These are phyloP conservation scores for Luidia sarsii DNA, from an alignment of 53 echinoderm and acorn worm species.

Conservation along the genomic window DNA sequence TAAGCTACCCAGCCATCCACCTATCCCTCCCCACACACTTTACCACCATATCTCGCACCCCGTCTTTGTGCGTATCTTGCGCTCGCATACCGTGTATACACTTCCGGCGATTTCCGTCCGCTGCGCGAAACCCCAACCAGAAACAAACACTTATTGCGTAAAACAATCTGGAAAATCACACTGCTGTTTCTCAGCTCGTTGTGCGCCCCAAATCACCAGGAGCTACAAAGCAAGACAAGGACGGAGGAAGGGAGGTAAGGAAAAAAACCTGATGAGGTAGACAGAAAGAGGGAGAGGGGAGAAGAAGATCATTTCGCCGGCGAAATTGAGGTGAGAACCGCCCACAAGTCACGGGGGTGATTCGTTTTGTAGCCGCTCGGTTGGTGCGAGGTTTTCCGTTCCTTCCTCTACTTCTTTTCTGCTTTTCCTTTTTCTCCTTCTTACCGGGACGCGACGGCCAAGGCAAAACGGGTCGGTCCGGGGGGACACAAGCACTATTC, in stretches of 20 bases:
- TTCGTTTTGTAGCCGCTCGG: conserved; percentile 6
- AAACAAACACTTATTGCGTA: conserved; percentile 51
- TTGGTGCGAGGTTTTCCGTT: too few relatives aligned
- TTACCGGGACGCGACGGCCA: too few relatives aligned
- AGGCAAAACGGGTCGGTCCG: too few relatives aligned
- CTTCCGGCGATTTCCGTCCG: conserved; percentile 35
- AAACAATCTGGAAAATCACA: conserved; percentile 45
- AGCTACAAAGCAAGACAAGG: too few relatives aligned
- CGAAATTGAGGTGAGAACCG: conserved; percentile 30
- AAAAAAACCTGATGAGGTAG: background rate
- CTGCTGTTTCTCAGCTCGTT: background rate
- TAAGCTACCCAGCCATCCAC: too few relatives aligned
- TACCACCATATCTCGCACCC: too few relatives aligned
- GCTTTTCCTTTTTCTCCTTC: too few relatives aligned
- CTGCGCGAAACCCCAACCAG: conserved; percentile 25
- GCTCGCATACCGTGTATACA: background rate
- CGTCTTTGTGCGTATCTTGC: too few relatives aligned
- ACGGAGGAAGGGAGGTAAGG: background rate
- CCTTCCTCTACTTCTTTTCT: too few relatives aligned
- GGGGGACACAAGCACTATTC: conserved; percentile 10
- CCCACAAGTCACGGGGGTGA: conserved; percentile 36
- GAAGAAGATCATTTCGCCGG: conserved; percentile 8
- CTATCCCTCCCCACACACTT: too few relatives aligned
- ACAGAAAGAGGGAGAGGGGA: background rate
- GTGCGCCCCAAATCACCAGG: background rate